Evolutionary conservation across 2,888 invertebrate species (phyloP).

Genomic region (Crioceris asparagi): DNA sequence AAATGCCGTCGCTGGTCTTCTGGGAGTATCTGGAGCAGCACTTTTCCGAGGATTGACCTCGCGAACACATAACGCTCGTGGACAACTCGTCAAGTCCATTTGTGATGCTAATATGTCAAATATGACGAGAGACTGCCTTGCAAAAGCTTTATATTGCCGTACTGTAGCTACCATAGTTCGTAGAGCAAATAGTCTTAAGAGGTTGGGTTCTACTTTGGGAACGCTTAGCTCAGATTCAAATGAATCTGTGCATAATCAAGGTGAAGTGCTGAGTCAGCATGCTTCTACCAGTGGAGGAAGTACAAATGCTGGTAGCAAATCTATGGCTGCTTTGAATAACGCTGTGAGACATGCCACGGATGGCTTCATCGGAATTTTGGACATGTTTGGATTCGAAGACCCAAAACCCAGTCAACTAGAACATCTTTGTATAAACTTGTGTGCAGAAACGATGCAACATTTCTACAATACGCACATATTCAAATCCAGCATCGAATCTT

Average conservation of each 20-base stretch:
- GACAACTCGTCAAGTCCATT: slow-evolving; percentile 68
- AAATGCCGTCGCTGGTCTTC: slow-evolving; percentile 73
- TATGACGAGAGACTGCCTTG: slow-evolving; percentile 78
- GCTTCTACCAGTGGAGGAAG: slow-evolving; percentile 65
- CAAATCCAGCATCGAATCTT: slow-evolving; percentile 87
- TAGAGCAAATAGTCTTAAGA: slow-evolving; percentile 83
- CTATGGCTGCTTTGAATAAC: slow-evolving; percentile 85
- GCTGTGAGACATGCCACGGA: slow-evolving; percentile 88
- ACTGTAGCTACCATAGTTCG: slow-evolving; percentile 90
- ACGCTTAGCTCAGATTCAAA: slow-evolving; percentile 86
- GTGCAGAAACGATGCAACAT: slow-evolving; percentile 96
- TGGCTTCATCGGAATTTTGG: slow-evolving; percentile 89
- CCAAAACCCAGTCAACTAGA: slow-evolving; percentile 83
- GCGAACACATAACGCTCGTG: slow-evolving; percentile 67
- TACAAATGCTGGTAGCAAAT: slow-evolving; percentile 69
- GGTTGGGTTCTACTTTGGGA: slow-evolving; percentile 67
- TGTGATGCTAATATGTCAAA: slow-evolving; percentile 81
- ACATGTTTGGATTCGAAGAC: slow-evolving; percentile 96
- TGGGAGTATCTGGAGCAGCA: slow-evolving; percentile 66
- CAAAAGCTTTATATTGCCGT: slow-evolving; percentile 87
- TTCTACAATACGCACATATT: slow-evolving; percentile 96
- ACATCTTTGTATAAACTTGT: slow-evolving; percentile 88
- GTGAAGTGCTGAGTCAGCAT: slow-evolving; percentile 74
- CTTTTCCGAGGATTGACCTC: slow-evolving; percentile 75
- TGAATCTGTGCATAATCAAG: slow-evolving; percentile 83